Conservation (phyloP, 2,113 vertebrate species). For the Mustelus asterias region DNA sequence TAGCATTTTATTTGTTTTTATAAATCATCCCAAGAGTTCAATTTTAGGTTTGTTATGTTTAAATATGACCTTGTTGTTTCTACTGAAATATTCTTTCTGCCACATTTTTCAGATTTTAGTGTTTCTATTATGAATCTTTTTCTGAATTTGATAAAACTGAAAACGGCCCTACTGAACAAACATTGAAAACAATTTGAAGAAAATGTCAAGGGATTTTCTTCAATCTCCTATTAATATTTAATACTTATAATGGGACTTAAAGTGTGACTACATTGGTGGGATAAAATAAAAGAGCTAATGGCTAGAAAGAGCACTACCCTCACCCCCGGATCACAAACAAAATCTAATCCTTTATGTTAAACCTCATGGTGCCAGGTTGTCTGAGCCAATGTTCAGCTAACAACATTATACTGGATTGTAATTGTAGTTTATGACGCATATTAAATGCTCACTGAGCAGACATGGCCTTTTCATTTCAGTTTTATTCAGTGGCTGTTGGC, state of each 20-base stretch:
- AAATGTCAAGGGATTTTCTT: constrained; percentile 13
- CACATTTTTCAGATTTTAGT: background rate
- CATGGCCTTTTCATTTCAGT: background rate
- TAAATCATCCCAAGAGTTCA: background rate
- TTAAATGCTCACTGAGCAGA: background rate
- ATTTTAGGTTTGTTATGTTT: background rate
- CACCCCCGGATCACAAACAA: background rate
- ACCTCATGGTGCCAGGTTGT: background rate
- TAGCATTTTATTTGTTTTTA: background rate
- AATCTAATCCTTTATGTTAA: background rate
- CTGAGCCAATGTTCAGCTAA: background rate
- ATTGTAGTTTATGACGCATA: background rate
- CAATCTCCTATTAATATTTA: constrained; percentile 6
- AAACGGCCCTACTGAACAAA: background rate
- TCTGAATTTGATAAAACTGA: background rate
- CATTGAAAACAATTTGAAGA: background rate
- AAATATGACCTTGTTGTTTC: background rate
- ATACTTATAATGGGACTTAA: background rate
- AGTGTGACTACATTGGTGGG: background rate
- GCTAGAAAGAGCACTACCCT: background rate
- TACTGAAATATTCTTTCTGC: background rate
- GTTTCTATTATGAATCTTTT: background rate
- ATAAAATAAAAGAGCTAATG: background rate
- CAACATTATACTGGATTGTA: background rate
- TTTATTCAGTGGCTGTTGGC: background rate